Evolutionary conservation across 2,888 invertebrate species (phyloP).

Genomic region (Microchrysa polita): DNA sequence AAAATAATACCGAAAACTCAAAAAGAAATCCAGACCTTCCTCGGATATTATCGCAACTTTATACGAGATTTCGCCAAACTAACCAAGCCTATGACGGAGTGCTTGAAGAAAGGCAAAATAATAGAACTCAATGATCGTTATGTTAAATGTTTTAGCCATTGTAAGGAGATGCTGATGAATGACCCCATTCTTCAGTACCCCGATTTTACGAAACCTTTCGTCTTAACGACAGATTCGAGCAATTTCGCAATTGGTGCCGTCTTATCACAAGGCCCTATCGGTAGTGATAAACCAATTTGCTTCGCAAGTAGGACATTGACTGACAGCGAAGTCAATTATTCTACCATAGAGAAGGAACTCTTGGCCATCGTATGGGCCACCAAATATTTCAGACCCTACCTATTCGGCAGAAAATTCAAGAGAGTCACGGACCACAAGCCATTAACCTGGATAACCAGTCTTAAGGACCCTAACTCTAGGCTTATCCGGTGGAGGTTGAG

Average conservation of each 20-base stretch:
- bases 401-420: conserved; percentile 58
- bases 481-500: conserved; percentile 58
- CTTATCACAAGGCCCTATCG: conserved; percentile 51
- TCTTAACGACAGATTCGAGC: conserved; percentile 55
- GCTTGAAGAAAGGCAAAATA: conserved; percentile 9
- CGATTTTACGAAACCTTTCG: conserved; percentile 55
- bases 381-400: conserved; percentile 39
- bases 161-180: conserved; percentile 15
- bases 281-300: conserved; percentile 52
- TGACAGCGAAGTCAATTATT: conserved; percentile 53
- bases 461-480: conserved; percentile 60
- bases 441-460: conserved; percentile 57
- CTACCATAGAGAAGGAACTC: conserved; percentile 57
- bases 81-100: conserved; percentile 10
- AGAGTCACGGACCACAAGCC: conserved; percentile 62
- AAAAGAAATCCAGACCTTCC: background rate
- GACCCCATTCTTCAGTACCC: conserved; percentile 57
- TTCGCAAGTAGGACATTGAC: conserved; percentile 54
- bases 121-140: conserved; percentile 10
- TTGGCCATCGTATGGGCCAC: conserved; percentile 56
- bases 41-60: conserved; percentile 17
- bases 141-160: background rate
- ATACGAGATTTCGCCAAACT: conserved; percentile 7
- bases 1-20: background rate
- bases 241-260: conserved; percentile 53